Evolutionary conservation across 2,113 vertebrate genomes (phyloP), one percentile per base, ranked within the genome.

Genomic region (Sylvilagus bachmani): DNA sequence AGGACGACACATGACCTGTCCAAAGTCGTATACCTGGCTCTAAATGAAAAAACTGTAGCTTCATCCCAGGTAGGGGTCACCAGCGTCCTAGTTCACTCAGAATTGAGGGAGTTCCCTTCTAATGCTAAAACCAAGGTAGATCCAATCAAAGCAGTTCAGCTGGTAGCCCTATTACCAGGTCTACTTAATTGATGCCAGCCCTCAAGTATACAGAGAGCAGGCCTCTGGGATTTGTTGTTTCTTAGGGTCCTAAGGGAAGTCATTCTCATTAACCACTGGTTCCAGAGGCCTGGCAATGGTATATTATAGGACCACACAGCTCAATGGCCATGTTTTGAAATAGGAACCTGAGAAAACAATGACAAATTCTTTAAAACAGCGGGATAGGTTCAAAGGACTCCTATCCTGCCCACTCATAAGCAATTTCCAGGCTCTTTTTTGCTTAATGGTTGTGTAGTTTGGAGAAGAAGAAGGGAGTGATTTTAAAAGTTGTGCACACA

Each of bases 401-500:
- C 87, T 3, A 1, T 10, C 8, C 49, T 21, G 9, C 58, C 64
- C 86, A 74, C 38, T 93, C 71, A 51, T 77, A 67, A 90, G 62
- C 19, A 93, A 78, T 25, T 27, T 82, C 66, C 36, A 38, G 70
- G 29, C 24, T 88, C 61, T 38, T 83, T 89, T 38, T 94, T 73
- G 81, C 22, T 81, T 93, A 86, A 87, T n/a, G 36, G 25, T 17
- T 58, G 7, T 64, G 58, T 53, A 44, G 31, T 69, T 31, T 87
- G 36, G 33, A 92, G 55, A 93, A 88, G 53, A 91, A 33, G 36
- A 82, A 81, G 7, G n/a, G 70, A 85, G 27, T 88, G 81, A 93
- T 96, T 96, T 93, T 51, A 29, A 70, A 94, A 93, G 44, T 90
- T 96, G 79, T 86, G 51, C 61, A 53, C 64, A 86, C 61, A 94